Evolutionary conservation across 1,140 invertebrate genomes (phyloP).

Genomic region (Musca domestica): DNA sequence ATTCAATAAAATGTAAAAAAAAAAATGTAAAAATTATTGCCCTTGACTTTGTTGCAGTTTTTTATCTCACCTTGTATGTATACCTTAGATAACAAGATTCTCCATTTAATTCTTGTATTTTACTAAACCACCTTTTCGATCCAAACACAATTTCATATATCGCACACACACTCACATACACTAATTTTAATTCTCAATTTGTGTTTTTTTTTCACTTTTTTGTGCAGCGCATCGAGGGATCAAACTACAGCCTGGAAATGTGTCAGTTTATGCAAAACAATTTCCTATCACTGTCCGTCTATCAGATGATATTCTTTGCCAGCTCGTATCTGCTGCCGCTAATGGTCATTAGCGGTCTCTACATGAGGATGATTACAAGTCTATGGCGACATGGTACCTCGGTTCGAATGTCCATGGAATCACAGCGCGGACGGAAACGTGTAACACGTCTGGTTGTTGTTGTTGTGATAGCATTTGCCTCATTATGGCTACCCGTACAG

Average conservation of each 20-base stretch:
- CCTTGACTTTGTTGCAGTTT: too few relatives aligned
- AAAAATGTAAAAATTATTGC: too few relatives aligned
- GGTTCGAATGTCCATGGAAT: constrained; percentile 63
- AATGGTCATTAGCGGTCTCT: constrained; percentile 81
- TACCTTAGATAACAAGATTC: too few relatives aligned
- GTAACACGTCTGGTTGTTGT: constrained; percentile 92
- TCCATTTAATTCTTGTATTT: too few relatives aligned
- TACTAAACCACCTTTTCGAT: too few relatives aligned
- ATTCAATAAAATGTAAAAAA: too few relatives aligned
- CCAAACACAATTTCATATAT: too few relatives aligned
- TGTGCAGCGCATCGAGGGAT: background rate
- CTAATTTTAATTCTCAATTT: background rate
- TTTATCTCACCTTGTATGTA: too few relatives aligned
- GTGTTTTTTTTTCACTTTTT: background rate
- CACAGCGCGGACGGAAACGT: constrained; percentile 78
- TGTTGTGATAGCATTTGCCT: constrained; percentile 90
- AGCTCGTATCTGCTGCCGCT: constrained; percentile 75
- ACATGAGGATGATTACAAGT: constrained; percentile 84
- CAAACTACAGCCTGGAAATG: background rate
- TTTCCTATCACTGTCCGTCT: constrained; percentile 29
- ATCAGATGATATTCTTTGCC: constrained; percentile 44
- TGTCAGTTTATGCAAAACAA: constrained; percentile 21
- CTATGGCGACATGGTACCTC: constrained; percentile 81
- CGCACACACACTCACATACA: too few relatives aligned
- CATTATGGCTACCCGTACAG: constrained; percentile 95